A percentile compares a stretch with the other conserved stretches of the same genome.
Evolutionary conservation across 2,113 vertebrate genomes (phyloP).

Genomic region (Pyrgilauda ruficollis): DNA sequence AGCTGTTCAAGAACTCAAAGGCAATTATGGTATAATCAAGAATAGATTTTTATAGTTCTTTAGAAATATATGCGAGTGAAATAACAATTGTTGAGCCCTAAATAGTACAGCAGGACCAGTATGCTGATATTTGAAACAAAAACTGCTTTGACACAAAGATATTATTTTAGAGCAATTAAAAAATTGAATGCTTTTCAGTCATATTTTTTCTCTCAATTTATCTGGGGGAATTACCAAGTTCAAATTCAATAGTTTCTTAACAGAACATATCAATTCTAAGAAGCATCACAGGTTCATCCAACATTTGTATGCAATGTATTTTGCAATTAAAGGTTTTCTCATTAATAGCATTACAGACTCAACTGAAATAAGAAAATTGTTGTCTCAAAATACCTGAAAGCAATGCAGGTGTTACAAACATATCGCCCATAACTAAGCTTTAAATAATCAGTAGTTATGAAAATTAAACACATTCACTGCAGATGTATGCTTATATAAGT

Average conservation of each 20-base stretch:
- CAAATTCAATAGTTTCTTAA: not conserved
- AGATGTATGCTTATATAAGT: not conserved
- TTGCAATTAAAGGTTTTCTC: not conserved
- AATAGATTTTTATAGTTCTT: not conserved
- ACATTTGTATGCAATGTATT: not conserved
- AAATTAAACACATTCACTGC: not conserved
- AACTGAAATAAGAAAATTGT: not conserved
- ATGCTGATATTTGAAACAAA: not conserved
- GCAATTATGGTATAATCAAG: not conserved
- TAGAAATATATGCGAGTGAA: not conserved
- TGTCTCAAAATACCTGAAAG: not conserved
- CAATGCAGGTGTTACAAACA: not conserved
- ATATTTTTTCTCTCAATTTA: not conserved
- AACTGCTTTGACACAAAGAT: not conserved
- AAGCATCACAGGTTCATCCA: not conserved
- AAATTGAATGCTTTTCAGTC: not conserved
- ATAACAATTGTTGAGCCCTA: not conserved
- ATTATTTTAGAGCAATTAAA: not conserved
- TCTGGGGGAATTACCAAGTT: not conserved
- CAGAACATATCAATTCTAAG: not conserved
- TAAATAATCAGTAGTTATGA: not conserved
- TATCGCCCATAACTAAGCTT: not conserved
- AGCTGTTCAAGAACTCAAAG: not conserved
- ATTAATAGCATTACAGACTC: not conserved
- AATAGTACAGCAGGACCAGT: not conserved